phyloP scores from a whole-genome alignment of 2,113 vertebrate species.

The Corapipo altera region DNA sequence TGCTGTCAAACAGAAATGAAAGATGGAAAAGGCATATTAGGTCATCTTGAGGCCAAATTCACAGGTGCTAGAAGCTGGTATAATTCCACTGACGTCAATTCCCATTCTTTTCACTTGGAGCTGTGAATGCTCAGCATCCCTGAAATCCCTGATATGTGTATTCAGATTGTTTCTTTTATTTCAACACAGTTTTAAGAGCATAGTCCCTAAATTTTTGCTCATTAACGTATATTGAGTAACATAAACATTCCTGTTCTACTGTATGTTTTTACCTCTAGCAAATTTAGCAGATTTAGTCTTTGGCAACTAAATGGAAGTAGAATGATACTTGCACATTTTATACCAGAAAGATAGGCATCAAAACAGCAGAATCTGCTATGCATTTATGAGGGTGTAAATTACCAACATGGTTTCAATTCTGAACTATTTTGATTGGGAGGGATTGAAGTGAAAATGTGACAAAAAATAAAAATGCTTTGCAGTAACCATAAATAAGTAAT shows the following conservation, averaged over 20 bases:
- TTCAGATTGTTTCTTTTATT: not conserved
- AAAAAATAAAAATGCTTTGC: not conserved
- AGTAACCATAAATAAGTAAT: not conserved
- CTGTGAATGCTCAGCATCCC: not conserved
- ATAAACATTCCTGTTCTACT: not conserved
- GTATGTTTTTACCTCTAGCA: not conserved
- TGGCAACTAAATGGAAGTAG: not conserved
- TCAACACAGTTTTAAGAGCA: not conserved
- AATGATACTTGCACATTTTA: not conserved
- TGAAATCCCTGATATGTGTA: not conserved
- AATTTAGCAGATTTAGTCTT: not conserved
- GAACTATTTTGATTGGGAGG: not conserved
- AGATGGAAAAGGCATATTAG: not conserved
- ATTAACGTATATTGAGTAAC: not conserved
- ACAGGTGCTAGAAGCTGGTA: not conserved
- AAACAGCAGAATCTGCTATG: not conserved
- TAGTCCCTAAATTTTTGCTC: not conserved
- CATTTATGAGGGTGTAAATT: not conserved
- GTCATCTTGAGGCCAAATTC: slow-evolving; percentile 23
- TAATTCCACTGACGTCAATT: not conserved
- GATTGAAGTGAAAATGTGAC: not conserved
- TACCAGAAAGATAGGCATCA: not conserved
- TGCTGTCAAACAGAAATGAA: slow-evolving; percentile 11
- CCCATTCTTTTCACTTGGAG: not conserved
- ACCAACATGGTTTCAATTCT: not conserved